These are phyloP conservation scores for Leptocoma aspasia DNA, from an alignment of 2,113 vertebrate genomes.

Conservation along the genomic window DNA sequence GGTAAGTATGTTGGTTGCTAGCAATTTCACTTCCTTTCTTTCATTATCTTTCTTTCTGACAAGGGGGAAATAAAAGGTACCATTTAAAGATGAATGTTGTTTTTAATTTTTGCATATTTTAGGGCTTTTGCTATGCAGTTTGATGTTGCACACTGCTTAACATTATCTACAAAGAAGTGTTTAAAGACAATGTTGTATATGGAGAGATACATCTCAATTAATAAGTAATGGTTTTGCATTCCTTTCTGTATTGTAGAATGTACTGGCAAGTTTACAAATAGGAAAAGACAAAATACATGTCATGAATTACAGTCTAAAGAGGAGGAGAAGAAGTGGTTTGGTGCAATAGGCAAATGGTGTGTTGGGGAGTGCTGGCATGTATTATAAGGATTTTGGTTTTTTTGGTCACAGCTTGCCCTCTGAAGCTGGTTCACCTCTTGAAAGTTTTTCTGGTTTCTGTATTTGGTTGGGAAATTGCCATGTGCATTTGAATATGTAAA, in stretches of 20 bases:
- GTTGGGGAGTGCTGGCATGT: not conserved
- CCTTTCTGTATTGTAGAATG: not conserved
- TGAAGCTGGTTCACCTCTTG: not conserved
- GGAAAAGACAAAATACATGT: not conserved
- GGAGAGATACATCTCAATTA: not conserved
- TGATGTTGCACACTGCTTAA: not conserved
- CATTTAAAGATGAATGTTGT: not conserved
- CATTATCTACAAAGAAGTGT: not conserved
- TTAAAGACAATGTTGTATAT: not conserved
- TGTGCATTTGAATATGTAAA: not conserved
- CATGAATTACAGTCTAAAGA: not conserved
- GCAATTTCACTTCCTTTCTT: not conserved
- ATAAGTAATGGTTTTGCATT: not conserved
- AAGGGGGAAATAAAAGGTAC: not conserved
- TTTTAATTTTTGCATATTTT: not conserved
- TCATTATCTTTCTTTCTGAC: not conserved
- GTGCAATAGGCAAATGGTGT: not conserved
- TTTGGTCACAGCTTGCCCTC: not conserved
- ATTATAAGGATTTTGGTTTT: not conserved
- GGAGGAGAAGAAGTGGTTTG: not conserved
- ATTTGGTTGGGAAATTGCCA: not conserved
- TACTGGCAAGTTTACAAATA: not conserved
- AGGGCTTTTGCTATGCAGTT: not conserved
- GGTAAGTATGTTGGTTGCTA: not conserved
- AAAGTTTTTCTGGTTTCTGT: not conserved